Base-by-base conservation (phyloP, 2,113 vertebrate species). In the Carassius gibelio region DNA sequence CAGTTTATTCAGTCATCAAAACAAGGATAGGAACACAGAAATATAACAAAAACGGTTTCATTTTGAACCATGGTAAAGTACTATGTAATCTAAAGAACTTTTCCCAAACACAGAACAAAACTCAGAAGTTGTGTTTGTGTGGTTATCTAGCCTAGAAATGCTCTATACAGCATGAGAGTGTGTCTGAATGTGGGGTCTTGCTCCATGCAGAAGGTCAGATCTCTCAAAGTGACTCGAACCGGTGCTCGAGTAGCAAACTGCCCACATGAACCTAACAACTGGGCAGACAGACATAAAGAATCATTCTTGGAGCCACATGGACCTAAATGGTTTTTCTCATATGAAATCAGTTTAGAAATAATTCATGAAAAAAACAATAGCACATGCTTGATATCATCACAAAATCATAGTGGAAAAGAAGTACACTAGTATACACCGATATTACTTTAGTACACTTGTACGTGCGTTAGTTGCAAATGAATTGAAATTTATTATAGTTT, bases 121-220 rank as follows among this genome's bases (percentile, higher is more conserved):
- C 71, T 74, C 38, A 45, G 6, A 45, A 1, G 3, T 38, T 71
- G 68, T 38, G 5, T 72, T 13, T 48, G 72, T 55, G 23, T 30
- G 26, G 17, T 52, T 5, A 30, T 75, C 88, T 91, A 95, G 92
- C 95, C 96, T 79, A 97, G 92, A 92, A 97, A 95, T 48, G 96
- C 95, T 88, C 87, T 95, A 93, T 99, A 99, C n/a, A 99, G 93
- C 45, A 90, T 84, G n/a, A 96, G 94, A 23, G 98, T 97, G 89
- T 94, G 95, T 52, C 93, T 95, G 79, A 96, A 93, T 30, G 94
- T 93, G 78, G 85, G 94, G 62, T 98, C 96, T 89, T 98, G 96
- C 89, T 99, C 98, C 97, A 99, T 95, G 88, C 96, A 98, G 93
- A 96, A 94, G 89, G 97, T 91, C 91, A 99, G 93, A 91, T 99